These are phyloP conservation scores for Tetramorium alpestre DNA, from an alignment of 1,140 invertebrate genomes.

Conservation along the genomic window DNA sequence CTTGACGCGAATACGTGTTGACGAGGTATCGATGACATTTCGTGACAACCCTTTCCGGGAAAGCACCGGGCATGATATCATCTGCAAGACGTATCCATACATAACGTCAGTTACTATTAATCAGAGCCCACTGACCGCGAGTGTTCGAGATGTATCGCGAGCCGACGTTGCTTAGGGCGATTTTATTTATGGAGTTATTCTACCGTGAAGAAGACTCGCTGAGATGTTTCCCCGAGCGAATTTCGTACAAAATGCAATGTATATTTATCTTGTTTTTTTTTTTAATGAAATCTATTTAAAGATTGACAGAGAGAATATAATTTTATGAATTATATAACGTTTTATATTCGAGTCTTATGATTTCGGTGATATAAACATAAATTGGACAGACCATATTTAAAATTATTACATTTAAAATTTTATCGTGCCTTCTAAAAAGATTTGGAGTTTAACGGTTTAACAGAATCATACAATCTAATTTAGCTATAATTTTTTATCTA, in stretches of 20 bases:
- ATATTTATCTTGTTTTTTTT: neutral
- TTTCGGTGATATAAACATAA: constrained; percentile 6
- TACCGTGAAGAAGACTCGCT: neutral
- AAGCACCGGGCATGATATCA: constrained; percentile 43
- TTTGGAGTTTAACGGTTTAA: no score
- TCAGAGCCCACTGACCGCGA: constrained; percentile 46
- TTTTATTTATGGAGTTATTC: constrained; percentile 49
- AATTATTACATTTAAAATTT: neutral
- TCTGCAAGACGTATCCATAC: constrained; percentile 49
- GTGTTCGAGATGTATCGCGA: constrained; percentile 1
- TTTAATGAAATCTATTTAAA: neutral
- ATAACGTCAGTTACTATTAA: constrained; percentile 45
- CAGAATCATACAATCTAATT: neutral
- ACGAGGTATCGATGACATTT: constrained; percentile 37
- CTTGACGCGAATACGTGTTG: neutral
- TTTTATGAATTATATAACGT: neutral
- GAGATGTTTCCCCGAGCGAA: neutral
- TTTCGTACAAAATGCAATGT: neutral
- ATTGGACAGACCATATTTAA: neutral
- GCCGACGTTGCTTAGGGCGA: constrained; percentile 21
- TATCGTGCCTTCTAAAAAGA: neutral
- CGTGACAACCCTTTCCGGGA: constrained; percentile 32
- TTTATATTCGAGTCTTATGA: neutral
- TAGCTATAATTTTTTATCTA: neutral
- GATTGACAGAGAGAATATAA: neutral